Conservation (phyloP, 2,888 invertebrate genomes). For the Sarcophaga subvicina region DNA sequence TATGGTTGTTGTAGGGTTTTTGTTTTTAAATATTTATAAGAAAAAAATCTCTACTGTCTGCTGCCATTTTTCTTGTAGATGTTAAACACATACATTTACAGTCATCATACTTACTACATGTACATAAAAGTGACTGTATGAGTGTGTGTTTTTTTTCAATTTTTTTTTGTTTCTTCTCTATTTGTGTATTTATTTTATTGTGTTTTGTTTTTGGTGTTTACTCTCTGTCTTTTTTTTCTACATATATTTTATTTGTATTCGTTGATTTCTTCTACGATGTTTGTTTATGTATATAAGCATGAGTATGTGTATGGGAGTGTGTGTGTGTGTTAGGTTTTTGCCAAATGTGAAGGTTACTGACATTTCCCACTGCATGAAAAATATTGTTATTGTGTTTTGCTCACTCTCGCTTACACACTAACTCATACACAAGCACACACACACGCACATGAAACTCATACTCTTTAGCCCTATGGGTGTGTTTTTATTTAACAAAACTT, state of each 20-base stretch:
- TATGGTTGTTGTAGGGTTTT: conserved; percentile 9
- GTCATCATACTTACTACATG: neutral
- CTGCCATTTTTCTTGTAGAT: conserved; percentile 58
- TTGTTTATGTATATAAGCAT: conserved; percentile 50
- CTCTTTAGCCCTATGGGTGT: conserved; percentile 49
- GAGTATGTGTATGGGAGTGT: conserved; percentile 18
- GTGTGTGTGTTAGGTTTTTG: conserved; percentile 31
- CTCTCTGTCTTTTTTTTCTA: conserved; percentile 25
- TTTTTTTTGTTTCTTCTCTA: conserved; percentile 36
- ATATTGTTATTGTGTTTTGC: conserved; percentile 37
- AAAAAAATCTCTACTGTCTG: conserved; percentile 68
- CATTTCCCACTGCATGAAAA: conserved; percentile 67
- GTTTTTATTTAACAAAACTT: conserved; percentile 63
- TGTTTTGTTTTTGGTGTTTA: conserved; percentile 29
- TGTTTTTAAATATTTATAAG: conserved; percentile 55
- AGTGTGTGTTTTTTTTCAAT: conserved; percentile 10
- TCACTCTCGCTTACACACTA: conserved; percentile 19
- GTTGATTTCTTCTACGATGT: conserved; percentile 44
- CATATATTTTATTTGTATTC: conserved; percentile 55
- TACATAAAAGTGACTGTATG: conserved; percentile 15
- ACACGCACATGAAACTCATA: neutral
- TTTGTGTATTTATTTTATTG: conserved; percentile 59
- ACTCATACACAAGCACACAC: neutral
- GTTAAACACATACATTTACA: conserved; percentile 20
- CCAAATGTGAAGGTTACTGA: conserved; percentile 73